Base-by-base conservation (phyloP, 2,888 invertebrate species). In the Andrena trimmerana region DNA sequence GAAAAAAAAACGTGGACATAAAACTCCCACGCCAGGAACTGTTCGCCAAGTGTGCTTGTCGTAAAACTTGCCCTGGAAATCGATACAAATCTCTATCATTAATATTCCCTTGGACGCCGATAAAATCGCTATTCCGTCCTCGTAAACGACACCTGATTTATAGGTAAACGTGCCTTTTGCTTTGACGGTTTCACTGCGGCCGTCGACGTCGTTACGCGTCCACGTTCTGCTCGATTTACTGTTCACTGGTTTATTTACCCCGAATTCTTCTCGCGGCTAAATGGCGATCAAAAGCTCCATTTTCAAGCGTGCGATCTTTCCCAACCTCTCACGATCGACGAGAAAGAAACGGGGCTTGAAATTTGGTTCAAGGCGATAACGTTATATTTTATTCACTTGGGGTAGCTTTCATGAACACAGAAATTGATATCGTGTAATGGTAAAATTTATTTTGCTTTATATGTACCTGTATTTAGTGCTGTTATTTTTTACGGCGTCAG, bases 131-230 rank as follows among this genome's bases (percentile, higher is more conserved):
- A 71, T 72, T 73, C 68, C 27, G 7, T 2, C 2, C 16, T 42
- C 57, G 59, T 66, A 42, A 66, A 29, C 69, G 79, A n/a, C 20
- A 36, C 20, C 27, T 81, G 81, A 78, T 81, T 81, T 81, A 73
- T 78, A 65, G 65, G 63, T 24, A 48, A 48, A 81, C 63, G 59
- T 60, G 69, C 69, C 72, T 54, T 59, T 67, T 60, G 27, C 69
- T 73, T 72, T 65, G 78, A 79, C 33, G 52, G 59, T 73, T 78
- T 69, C 68, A 69, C 57, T 57, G 68, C 63, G 50, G 31, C 31
- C 27, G 57, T 69, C 42, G 60, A 2, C 68, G 4, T n/a, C 73
- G 20, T 16, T 59, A 42, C 50, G 36, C 24, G 31, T 63, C 31
- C 62, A 68, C 59, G 57, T 68, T 73, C 65, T 78, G 20, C 20